These are phyloP conservation scores for Indicator indicator DNA, from an alignment of 2,113 vertebrate genomes.

Conservation along the genomic window DNA sequence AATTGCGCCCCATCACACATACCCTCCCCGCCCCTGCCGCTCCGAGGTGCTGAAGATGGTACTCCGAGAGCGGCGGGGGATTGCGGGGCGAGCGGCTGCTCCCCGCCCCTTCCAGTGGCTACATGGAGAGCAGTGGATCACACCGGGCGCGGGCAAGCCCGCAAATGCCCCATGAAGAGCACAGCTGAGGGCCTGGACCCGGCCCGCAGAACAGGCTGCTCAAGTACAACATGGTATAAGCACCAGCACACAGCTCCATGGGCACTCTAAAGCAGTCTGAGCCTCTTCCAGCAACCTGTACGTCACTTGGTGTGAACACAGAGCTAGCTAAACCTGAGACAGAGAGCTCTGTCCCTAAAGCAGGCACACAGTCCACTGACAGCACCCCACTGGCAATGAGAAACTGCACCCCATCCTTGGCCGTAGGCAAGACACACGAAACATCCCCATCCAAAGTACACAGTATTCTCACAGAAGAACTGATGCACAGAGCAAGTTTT, in stretches of 20 bases:
- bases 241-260: neutral
- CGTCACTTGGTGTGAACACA: accelerated
- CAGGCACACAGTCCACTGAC: neutral
- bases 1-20: neutral
- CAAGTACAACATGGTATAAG: accelerated
- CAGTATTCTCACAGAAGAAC: accelerated
- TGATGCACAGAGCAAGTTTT: neutral
- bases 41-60: neutral
- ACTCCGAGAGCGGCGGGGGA: neutral
- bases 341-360: neutral
- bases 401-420: neutral
- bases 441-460: neutral
- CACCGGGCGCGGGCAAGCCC: neutral
- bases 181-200: neutral
- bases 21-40: accelerated
- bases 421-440: neutral
- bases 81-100: neutral
- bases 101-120: neutral
- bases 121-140: neutral
- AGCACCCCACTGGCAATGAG: accelerated
- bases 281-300: neutral
- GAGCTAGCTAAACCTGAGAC: neutral
- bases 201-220: neutral
- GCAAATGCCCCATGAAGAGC: neutral
- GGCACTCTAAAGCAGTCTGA: neutral